phyloP scores from a whole-genome alignment of 2,888 invertebrate species.

The Hypselothyrea guttata region DNA sequence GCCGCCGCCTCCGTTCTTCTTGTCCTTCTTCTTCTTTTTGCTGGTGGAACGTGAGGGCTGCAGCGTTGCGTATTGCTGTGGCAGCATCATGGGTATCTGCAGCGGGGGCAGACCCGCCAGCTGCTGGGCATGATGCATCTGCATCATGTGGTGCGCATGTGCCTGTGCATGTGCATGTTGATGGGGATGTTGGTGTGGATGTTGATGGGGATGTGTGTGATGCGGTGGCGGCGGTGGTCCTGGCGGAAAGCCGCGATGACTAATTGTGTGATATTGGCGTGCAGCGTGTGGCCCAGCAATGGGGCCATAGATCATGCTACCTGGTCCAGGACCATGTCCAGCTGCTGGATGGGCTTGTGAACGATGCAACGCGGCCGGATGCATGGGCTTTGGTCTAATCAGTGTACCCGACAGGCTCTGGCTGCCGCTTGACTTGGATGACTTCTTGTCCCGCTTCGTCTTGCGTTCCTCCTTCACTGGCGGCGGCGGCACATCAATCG shows the following conservation, averaged over 20 bases:
- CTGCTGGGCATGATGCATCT: conserved; percentile 58
- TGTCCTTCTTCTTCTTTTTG: conserved; percentile 83
- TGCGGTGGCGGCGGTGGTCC: conserved; percentile 71
- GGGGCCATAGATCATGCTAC: conserved; percentile 83
- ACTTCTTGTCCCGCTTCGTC: conserved; percentile 82
- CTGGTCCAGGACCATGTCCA: conserved; percentile 50
- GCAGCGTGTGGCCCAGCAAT: conserved; percentile 79
- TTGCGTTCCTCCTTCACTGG: conserved; percentile 88
- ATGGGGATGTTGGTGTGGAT: conserved; percentile 56
- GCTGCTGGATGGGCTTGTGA: conserved; percentile 58
- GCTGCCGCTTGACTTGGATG: conserved; percentile 80
- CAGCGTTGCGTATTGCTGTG: conserved; percentile 86
- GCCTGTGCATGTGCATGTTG: conserved; percentile 61
- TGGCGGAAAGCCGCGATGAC: conserved; percentile 82
- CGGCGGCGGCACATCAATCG: conserved; percentile 92
- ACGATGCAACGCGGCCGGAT: conserved; percentile 79
- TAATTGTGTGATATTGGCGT: conserved; percentile 83
- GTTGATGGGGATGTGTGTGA: conserved; percentile 55
- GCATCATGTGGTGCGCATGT: conserved; percentile 72
- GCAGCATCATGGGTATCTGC: conserved; percentile 83
- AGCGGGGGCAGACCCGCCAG: conserved; percentile 80
- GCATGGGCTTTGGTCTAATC: conserved; percentile 82
- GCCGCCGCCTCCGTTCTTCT: conserved; percentile 76
- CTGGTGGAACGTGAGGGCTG: conserved; percentile 86
- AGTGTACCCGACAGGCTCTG: conserved; percentile 82